Base-by-base conservation (phyloP, 1,140 invertebrate species). In the Parasteatoda tepidariorum region DNA sequence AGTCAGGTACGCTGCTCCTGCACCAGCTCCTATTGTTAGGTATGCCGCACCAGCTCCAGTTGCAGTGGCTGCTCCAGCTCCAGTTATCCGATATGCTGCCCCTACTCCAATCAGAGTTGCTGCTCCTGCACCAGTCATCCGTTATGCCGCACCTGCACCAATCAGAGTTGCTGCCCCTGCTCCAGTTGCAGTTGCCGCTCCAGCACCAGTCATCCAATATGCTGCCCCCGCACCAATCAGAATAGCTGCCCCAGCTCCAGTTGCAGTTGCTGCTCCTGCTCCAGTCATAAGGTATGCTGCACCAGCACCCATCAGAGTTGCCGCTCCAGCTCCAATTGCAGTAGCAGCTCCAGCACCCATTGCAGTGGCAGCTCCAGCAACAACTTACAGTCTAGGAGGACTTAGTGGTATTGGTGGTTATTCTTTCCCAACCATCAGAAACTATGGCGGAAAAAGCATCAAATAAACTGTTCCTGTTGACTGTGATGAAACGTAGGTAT, bases 391-490 rank as follows among this genome's bases (percentile, higher is more conserved):
- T n/a, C 34, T 30, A 11, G 18, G 28, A 34, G 18, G 26, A 59
- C 18, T 48, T 38, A 28, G 55, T 18, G 66, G 66, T 18, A 26
- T 68, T 11, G 22, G 66, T 7, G 15, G 66, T 4, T 68, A 68
- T 7, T 48, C 66, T 2, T 68, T 68, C 33, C 66, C 66, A 15
- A 7, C 30, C 13, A 2, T 68, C n/a, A 34, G 66, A 34, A 68
- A 38, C 24, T 68, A 68, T 24, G 33, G 41, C 24, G 66, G 66
- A 68, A 68, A 68, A 24, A 68, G 66, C 66, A 68, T 68, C 34
- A 13, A 68, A 26, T n/a, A 68, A 68, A 38, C 41, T 38, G 33
- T 22, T 13, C 24, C 2, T 9, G 2, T 9, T 5, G 18, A 18
- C 28, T 28, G 9, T 64, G 24, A 64, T 30, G 15, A 64, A 68